Conservation (phyloP, 1,140 invertebrate species). For the Ericerus pela region DNA sequence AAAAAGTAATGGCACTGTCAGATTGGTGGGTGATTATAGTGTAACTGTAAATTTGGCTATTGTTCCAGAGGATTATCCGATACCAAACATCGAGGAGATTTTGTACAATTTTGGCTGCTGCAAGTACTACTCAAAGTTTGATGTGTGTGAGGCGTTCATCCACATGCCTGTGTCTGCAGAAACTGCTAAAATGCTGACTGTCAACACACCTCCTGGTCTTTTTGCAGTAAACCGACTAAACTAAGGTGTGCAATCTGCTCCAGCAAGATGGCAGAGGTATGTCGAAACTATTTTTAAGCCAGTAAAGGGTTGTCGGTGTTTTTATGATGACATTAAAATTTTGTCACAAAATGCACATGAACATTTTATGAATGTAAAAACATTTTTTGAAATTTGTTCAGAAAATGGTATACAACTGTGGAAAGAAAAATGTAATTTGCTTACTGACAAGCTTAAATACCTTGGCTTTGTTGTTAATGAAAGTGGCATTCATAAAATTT, state of each 20-base stretch:
- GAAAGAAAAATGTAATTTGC: constrained; percentile 15
- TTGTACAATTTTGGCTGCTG: constrained; percentile 20
- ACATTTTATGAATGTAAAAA: constrained; percentile 1
- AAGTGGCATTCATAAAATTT: constrained; percentile 7
- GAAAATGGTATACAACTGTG: constrained; percentile 4
- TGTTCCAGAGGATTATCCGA: constrained; percentile 16
- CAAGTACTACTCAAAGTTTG: constrained; percentile 23
- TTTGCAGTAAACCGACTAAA: constrained; percentile 25
- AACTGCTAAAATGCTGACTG: constrained; percentile 23
- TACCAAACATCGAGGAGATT: constrained; percentile 19
- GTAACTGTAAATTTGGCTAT: constrained; percentile 29
- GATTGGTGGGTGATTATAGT: constrained; percentile 37
- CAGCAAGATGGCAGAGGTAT: constrained; percentile 24
- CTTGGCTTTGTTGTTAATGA: constrained; percentile 15
- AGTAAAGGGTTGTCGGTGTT: constrained; percentile 13
- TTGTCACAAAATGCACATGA: background rate
- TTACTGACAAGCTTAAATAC: constrained; percentile 13
- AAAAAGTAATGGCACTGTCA: constrained; percentile 32
- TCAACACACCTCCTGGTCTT: constrained; percentile 26
- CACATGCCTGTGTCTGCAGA: constrained; percentile 25
- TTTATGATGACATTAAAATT: constrained; percentile 19
- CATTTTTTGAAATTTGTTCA: constrained; percentile 13
- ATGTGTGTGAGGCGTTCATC: constrained; percentile 25
- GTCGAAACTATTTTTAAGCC: constrained; percentile 21
- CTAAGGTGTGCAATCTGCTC: constrained; percentile 25